A percentile compares a stretch with the other conserved stretches of the same genome.
Evolutionary conservation across 2,113 vertebrate species (phyloP).

Genomic region (Chaetura pelagica): DNA sequence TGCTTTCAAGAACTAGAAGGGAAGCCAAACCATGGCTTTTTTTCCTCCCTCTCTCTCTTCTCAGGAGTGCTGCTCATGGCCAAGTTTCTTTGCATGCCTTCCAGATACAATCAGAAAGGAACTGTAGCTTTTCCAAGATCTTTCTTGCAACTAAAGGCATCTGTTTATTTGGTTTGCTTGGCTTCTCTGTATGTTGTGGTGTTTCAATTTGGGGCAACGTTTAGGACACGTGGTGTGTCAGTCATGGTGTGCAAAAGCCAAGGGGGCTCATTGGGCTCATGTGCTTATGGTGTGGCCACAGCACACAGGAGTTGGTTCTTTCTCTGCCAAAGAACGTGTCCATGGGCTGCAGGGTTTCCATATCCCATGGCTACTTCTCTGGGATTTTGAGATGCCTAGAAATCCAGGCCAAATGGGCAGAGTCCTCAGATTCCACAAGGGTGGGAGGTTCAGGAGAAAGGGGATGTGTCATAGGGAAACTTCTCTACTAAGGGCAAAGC

Average conservation of each 20-base stretch:
- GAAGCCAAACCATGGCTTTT: neutral
- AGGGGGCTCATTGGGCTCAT: neutral
- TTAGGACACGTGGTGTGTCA: neutral
- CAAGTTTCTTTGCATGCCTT: neutral
- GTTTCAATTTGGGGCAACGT: neutral
- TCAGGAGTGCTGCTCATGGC: neutral
- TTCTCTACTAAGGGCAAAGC: neutral
- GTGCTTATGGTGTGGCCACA: neutral
- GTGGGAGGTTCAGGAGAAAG: neutral
- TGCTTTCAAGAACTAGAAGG: neutral
- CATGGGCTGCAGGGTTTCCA: neutral
- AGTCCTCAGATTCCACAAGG: neutral
- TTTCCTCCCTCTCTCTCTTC: neutral
- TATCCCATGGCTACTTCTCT: neutral
- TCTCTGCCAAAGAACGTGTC: neutral
- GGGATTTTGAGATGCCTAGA: neutral
- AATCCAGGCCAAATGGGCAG: neutral
- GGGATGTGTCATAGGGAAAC: accelerated
- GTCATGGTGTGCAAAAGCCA: neutral
- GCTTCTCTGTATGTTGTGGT: neutral
- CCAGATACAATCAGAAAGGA: neutral
- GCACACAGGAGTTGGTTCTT: neutral
- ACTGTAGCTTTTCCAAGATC: neutral
- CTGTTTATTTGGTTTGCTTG: neutral
- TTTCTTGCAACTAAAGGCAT: neutral